Base-by-base conservation (phyloP, 2,888 invertebrate species). In the Hemistola chrysoprasaria region DNA sequence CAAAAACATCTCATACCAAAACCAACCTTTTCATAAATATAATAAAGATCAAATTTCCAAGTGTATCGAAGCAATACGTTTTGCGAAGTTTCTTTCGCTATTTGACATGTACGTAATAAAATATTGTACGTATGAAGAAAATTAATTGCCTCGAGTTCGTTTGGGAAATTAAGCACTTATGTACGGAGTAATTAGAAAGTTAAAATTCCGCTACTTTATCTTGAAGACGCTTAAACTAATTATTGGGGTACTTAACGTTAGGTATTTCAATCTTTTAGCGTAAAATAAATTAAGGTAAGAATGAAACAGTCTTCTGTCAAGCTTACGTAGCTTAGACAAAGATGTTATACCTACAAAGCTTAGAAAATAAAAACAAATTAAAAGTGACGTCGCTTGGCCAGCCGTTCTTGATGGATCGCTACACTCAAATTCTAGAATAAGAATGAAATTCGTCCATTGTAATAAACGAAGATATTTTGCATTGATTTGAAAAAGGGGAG, bases 71-170 rank as follows among this genome's bases (percentile, higher is more conserved):
- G 27, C 28, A 22, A 42, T 37, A 37, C 36, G 29, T 28, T 29
- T 56, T 49, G 43, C 50, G 42, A 43, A 65, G 62, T 70, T 66
- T 59, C 58, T 64, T 62, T 59, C 43, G 55, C 56, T 59, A 66
- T 69, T 67, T 68, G 60, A 62, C 57, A 55, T 32, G 47, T 39
- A 62, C 46, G 46, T 68, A 57, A 56, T 65, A 54, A 56, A 53
- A 55, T 50, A 50, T 43, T 35, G 31, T 48, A 45, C 40, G 28
- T 45, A 9, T 30, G 45, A 36, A 32, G 37, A 30, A 45, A 51
- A 47, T 51, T 50, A 50, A 50, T 51, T 32, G 29, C 40, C 35
- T 26, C 28, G 39, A 36, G 34, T 45, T 46, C 23, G 42, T 45
- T 45, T 25, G 37, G 33, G 28, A 33, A 37, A 38, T 45, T 47